Base-by-base conservation (phyloP, 2,797 vertebrate species). In the Acridotheres tristis region DNA sequence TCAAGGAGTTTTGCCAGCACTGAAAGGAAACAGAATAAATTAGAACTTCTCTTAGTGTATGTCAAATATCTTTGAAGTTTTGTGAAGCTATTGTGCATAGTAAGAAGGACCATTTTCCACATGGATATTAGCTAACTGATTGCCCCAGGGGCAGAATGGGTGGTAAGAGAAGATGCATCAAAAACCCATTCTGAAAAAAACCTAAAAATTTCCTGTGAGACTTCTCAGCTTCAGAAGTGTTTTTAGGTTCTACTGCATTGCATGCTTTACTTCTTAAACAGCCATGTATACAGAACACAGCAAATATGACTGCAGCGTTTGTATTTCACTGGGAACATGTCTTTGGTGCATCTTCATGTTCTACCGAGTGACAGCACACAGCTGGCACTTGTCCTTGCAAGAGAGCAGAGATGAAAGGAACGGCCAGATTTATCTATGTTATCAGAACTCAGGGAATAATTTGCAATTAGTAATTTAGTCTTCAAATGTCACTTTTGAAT, bases 11-110 rank as follows among this genome's bases (percentile, higher is more conserved):
- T 94, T 84, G 7, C 36, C 43, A 58, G 8, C 53, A 54, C 59
- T 85, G 34, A 84, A 96, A 90, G 50, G 78, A 91, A 90, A 89
- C 53, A 81, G 58, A 95, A 85, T 72, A 86, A 91, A 85, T 92
- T 90, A 90, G 18, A 80, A 93, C 32, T 91, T 81, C 27, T 85
- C 36, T 66, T 74, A 82, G 72, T 87, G 34, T 74, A 48, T 72
- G 61, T 91, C 86, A 91, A 93, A 86, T 10, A 51, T 38, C 72
- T 94, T 95, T 96, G 80, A 91, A 88, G 53, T 84, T 93, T 81
- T 69, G 45, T 82, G 45, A 81, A 88, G 73, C 91, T 95, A 90
- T 93, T 89, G 68, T 83, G 19, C 80, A 45, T 38, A 62, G 45
- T 55, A 85, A 83, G 68, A 85, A 93, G 90, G 85, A 72, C 4